Base-by-base conservation (phyloP, 2,113 vertebrate species). In the Hassar affinis region DNA sequence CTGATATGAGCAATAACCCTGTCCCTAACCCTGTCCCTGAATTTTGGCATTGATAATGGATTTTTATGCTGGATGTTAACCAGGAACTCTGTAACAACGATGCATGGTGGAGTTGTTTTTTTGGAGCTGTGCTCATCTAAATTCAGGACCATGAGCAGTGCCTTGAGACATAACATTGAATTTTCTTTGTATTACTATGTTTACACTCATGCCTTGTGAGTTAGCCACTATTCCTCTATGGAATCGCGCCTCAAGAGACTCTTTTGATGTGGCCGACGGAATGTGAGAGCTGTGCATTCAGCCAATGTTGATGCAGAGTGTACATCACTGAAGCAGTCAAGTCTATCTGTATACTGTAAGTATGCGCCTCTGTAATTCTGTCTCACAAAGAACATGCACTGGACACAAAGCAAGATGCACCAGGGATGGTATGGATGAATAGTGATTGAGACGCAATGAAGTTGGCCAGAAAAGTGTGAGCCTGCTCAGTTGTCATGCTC, bases 361-460 rank as follows among this genome's bases (percentile, higher is more conserved):
- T 68, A 4, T 71, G 38, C 3, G 68, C 68, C 42, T 45, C 10
- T 45, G 42, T 45, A n/a, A 71, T 38, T 6, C 8, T 38, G 33
- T 68, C 33, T 66, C 62, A 38, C 18, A 20, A 66, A 35, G 35
- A 42, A 42, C 10, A 6, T 66, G 42, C 6, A 22, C 15, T 14
- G 42, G 42, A 49, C 42, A n/a, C 1, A 72, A 27, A 7, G 7
- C n/a, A 52, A 79, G 45, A n/a, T n/a, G 8, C 6, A n/a, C 54
- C 54, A 59, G 15, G 56, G 6, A 78, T 45, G 20, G 14, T 30
- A 18, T 27, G 47, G 71, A n/a, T 12, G 8, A 14, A 30, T 14
- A n/a, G 22, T 83, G 59, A 66, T 76, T 81, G 66, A 71, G 30
- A 71, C 20, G 59, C 52, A 14, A 77, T 42, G n/a, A 68, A 82